phyloP scores from a whole-genome alignment of 1,140 invertebrate genomes.

The Brachionus plicatilis region DNA sequence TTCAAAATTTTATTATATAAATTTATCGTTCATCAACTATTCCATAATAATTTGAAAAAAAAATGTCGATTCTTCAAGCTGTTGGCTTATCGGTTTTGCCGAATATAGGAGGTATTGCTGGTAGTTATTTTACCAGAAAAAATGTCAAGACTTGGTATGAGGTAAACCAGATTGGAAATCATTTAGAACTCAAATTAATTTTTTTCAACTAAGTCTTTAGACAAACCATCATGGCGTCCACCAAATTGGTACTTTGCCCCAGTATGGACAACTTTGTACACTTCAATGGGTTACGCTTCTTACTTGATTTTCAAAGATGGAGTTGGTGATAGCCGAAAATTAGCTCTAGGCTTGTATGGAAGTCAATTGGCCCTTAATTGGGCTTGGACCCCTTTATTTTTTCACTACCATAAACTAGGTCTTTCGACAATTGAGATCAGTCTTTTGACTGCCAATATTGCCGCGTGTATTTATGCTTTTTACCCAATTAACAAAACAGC shows the following conservation, averaged over 20 bases:
- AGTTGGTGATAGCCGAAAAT: neutral
- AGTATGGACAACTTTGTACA: slow-evolving; percentile 73
- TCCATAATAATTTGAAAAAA: neutral
- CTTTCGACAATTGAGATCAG: slow-evolving; percentile 67
- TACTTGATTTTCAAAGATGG: slow-evolving; percentile 62
- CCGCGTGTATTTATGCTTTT: slow-evolving; percentile 64
- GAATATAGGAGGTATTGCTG: slow-evolving; percentile 44
- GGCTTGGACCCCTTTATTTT: slow-evolving; percentile 80
- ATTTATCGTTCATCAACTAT: neutral
- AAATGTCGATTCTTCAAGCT: slow-evolving; percentile 39
- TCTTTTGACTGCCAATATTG: slow-evolving; percentile 63
- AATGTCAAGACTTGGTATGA: slow-evolving; percentile 62
- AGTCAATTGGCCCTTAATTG: slow-evolving; percentile 73
- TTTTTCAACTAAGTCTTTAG: slow-evolving; percentile 59
- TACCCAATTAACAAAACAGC: slow-evolving; percentile 65
- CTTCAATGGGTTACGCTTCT: slow-evolving; percentile 77
- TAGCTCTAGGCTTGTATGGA: slow-evolving; percentile 66
- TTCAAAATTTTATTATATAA: neutral
- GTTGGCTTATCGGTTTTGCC: slow-evolving; percentile 17
- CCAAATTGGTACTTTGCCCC: slow-evolving; percentile 74
- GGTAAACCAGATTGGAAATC: slow-evolving; percentile 50
- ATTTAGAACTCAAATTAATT: neutral
- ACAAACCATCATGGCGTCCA: slow-evolving; percentile 71
- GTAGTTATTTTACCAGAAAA: slow-evolving; percentile 53
- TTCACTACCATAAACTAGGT: slow-evolving; percentile 67